These are phyloP conservation scores for Gymnobelideus leadbeateri DNA, from an alignment of 2,113 vertebrate species.

Conservation along the genomic window DNA sequence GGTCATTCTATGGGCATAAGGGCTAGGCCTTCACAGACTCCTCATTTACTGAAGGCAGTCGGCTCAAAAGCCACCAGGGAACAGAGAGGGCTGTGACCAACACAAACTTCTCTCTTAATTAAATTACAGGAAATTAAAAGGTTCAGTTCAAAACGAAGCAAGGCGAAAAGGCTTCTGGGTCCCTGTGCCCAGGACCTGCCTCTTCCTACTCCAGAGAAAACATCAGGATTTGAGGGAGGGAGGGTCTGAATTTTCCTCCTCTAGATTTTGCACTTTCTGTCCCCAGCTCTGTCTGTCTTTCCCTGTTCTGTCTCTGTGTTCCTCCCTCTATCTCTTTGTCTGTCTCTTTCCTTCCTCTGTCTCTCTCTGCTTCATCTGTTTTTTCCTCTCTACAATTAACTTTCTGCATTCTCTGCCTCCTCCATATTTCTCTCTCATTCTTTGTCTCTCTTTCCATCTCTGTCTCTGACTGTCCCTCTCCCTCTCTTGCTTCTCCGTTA, in stretches of 20 bases:
- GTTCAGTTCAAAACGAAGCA: neutral
- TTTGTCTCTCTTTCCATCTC: neutral
- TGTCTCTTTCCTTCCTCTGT: neutral
- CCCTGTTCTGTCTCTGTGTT: neutral
- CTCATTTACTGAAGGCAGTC: neutral
- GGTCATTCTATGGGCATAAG: neutral
- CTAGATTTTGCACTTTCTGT: neutral
- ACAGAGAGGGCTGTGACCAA: constrained; percentile 63
- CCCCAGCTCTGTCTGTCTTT: neutral
- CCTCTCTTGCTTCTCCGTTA: neutral
- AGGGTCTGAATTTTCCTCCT: neutral
- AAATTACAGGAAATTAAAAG: constrained; percentile 78
- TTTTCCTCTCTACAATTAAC: neutral
- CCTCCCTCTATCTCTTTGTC: neutral
- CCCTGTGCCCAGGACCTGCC: neutral
- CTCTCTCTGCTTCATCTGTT: neutral
- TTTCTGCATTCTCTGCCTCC: neutral
- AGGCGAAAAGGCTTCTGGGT: neutral
- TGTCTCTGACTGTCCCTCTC: neutral
- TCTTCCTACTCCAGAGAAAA: neutral
- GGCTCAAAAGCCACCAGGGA: constrained; percentile 72
- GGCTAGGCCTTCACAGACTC: neutral
- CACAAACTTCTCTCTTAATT: constrained; percentile 76
- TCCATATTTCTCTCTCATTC: neutral
- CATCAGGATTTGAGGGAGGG: neutral